Evolutionary conservation across 2,888 invertebrate genomes (phyloP).

Genomic region (Sialis fuliginosa): DNA sequence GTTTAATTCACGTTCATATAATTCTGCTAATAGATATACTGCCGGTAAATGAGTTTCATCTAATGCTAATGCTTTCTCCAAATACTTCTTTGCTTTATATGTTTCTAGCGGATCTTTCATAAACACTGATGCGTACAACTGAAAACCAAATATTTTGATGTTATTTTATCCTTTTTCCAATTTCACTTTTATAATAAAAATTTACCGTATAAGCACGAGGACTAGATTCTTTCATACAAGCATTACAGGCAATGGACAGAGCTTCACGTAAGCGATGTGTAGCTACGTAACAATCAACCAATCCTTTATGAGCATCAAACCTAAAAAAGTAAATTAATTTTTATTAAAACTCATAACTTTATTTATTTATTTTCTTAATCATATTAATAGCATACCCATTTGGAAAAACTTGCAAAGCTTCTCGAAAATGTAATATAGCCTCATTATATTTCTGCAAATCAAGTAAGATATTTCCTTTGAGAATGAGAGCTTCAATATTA

Average conservation of each 20-base stretch:
- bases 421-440: slow-evolving; percentile 45
- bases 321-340: slow-evolving; percentile 22
- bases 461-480: slow-evolving; percentile 50
- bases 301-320: slow-evolving; percentile 60
- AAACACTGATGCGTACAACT: slow-evolving; percentile 60
- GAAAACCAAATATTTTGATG: slow-evolving; percentile 15
- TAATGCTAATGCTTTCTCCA: slow-evolving; percentile 53
- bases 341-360: not conserved
- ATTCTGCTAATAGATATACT: slow-evolving; percentile 51
- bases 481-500: slow-evolving; percentile 52
- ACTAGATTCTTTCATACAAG: slow-evolving; percentile 54
- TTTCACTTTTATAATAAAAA: slow-evolving; percentile 6
- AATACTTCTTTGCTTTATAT: slow-evolving; percentile 43
- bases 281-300: slow-evolving; percentile 55
- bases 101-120: slow-evolving; percentile 43
- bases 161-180: slow-evolving; percentile 1
- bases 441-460: slow-evolving; percentile 48
- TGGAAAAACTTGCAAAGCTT: slow-evolving; percentile 42
- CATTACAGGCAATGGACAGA: slow-evolving; percentile 47
- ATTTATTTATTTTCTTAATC: not conserved
- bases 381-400: slow-evolving; percentile 4
- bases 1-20: slow-evolving; percentile 45
- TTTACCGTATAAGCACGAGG: slow-evolving; percentile 56
- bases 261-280: slow-evolving; percentile 53
- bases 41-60: slow-evolving; percentile 58